Percentiles rank a stretch among this genome's conserved stretches.
These are phyloP conservation scores for Chelonoidis abingdonii DNA, from an alignment of 2,113 vertebrate species.

Conservation along the genomic window DNA sequence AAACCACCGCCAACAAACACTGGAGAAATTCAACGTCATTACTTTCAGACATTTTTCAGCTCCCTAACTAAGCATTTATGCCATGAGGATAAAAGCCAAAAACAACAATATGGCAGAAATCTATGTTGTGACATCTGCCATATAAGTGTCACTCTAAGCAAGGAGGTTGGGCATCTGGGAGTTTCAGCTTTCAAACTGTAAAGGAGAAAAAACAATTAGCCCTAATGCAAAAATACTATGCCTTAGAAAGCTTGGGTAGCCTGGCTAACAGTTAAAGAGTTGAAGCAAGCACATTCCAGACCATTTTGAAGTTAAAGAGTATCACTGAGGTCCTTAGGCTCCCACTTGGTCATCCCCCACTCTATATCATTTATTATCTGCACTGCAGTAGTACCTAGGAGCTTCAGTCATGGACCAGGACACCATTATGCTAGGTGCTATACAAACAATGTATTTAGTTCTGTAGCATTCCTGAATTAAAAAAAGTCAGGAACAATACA, in stretches of 20 bases:
- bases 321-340: not conserved
- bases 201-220: not conserved
- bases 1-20: not conserved
- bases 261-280: not conserved
- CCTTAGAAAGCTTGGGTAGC: not conserved
- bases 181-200: conserved; percentile 12
- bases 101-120: conserved; percentile 35
- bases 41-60: conserved; percentile 48
- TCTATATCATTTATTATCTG: rapidly evolving
- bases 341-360: not conserved
- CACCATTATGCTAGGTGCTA: not conserved
- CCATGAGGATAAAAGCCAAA: conserved; percentile 33
- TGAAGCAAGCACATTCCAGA: rapidly evolving
- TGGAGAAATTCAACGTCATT: conserved; percentile 68
- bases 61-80: conserved; percentile 66
- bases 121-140: conserved; percentile 65
- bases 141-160: conserved; percentile 33
- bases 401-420: not conserved
- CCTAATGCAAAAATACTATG: not conserved
- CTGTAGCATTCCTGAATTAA: not conserved
- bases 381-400: not conserved
- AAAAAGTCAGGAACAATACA: not conserved
- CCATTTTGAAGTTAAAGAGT: not conserved
- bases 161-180: not conserved
- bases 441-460: not conserved